Evolutionary conservation across 2,113 vertebrate genomes (phyloP).

Genomic region (Microtus oregoni): DNA sequence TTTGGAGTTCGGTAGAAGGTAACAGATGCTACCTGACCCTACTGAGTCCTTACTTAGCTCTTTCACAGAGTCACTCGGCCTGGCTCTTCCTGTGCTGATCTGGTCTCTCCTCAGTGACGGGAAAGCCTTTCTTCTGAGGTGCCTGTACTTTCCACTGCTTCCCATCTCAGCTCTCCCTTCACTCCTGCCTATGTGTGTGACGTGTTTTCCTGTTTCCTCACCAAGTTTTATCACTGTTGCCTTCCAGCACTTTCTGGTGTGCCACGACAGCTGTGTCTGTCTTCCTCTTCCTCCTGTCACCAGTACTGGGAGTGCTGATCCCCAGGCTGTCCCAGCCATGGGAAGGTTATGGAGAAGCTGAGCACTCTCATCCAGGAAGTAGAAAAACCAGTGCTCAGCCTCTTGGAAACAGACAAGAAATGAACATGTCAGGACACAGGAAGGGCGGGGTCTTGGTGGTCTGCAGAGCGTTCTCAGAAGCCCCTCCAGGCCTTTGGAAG

Average conservation of each 20-base stretch:
- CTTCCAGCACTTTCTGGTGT: not conserved
- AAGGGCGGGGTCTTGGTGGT: not conserved
- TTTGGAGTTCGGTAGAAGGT: conserved; percentile 66
- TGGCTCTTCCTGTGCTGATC: not conserved
- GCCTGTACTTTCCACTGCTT: not conserved
- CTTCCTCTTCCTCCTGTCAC: not conserved
- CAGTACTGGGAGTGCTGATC: too few species aligned
- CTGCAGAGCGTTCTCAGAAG: too few species aligned
- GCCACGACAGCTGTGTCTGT: not conserved
- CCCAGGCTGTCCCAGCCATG: too few species aligned
- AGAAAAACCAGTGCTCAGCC: not conserved
- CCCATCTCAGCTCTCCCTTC: not conserved
- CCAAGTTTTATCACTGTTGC: too few species aligned
- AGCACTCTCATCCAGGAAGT: not conserved
- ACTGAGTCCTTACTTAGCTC: conserved; percentile 44
- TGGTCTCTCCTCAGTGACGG: not conserved
- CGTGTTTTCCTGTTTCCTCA: not conserved
- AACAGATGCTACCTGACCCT: conserved; percentile 69
- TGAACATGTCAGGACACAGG: not conserved
- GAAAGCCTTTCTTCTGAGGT: not conserved
- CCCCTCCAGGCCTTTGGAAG: not conserved
- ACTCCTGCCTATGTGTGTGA: not conserved
- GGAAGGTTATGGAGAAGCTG: not conserved
- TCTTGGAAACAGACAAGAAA: not conserved
- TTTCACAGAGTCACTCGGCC: conserved; percentile 17